Conservation (phyloP, 1,140 invertebrate genomes). For the Trigoniulus corallinus region DNA sequence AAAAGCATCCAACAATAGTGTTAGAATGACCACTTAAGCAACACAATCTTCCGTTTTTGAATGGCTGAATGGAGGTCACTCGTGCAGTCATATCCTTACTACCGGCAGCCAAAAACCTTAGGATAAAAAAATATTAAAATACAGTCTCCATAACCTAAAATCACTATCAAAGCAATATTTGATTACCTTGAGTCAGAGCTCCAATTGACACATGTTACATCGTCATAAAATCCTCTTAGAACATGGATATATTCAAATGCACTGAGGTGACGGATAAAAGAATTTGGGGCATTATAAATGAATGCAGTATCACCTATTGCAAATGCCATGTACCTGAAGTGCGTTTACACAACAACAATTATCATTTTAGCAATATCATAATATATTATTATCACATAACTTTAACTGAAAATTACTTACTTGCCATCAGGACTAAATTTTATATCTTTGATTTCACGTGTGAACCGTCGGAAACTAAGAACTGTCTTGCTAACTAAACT, state of each 20-base stretch:
- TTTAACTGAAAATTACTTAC: constrained; percentile 18
- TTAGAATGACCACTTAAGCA: constrained; percentile 65
- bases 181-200: constrained; percentile 61
- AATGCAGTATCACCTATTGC: constrained; percentile 72
- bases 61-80: constrained; percentile 56
- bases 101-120: constrained; percentile 57
- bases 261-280: constrained; percentile 61
- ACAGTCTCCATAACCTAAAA: constrained; percentile 1
- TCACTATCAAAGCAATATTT: not conserved
- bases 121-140: constrained; percentile 12
- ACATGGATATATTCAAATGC: constrained; percentile 71
- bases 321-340: constrained; percentile 55
- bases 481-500: constrained; percentile 69
- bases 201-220: constrained; percentile 76
- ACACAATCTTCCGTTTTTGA: constrained; percentile 50
- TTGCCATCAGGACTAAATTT: constrained; percentile 45
- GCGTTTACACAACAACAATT: constrained; percentile 1
- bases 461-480: constrained; percentile 70
- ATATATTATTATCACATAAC: constrained; percentile 1
- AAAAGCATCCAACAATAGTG: constrained; percentile 63
- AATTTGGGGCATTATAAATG: constrained; percentile 68
- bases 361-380: not conserved
- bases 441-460: not conserved
- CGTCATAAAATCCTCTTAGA: constrained; percentile 59
- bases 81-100: constrained; percentile 72